phyloP scores from a whole-genome alignment of 2,113 vertebrate species.

The Cyprinodon brontotheroides region DNA sequence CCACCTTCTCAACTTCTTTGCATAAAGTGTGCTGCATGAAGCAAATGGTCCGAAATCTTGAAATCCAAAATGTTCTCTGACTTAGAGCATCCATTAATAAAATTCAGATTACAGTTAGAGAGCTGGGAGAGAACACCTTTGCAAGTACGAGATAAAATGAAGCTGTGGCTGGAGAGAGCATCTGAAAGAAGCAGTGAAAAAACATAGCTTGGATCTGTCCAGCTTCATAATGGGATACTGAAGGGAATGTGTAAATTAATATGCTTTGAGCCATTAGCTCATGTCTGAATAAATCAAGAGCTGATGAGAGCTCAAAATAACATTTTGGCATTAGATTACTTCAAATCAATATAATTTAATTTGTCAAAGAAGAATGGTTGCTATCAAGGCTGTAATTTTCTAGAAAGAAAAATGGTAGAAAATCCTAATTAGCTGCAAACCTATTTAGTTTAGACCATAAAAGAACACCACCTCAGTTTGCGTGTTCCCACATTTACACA shows the following conservation, averaged over 20 bases:
- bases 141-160: background rate
- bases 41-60: conserved; percentile 25
- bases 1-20: conserved; percentile 3
- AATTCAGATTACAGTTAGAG: conserved; percentile 15
- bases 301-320: background rate
- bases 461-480: background rate
- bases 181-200: background rate
- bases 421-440: background rate
- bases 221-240: background rate
- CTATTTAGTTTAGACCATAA: background rate
- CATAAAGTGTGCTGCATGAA: background rate
- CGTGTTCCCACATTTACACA: background rate
- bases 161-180: background rate
- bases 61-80: conserved; percentile 1
- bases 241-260: background rate
- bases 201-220: background rate
- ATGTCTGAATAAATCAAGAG: background rate
- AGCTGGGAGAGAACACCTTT: background rate
- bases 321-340: background rate
- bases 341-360: background rate
- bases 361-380: background rate
- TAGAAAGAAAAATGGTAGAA: background rate
- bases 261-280: background rate
- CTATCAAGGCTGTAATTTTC: background rate
- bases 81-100: conserved; percentile 1